These are phyloP conservation scores for Lepidocyrtoides sp. DNA, from an alignment of 2,888 invertebrate species.

Conservation along the genomic window DNA sequence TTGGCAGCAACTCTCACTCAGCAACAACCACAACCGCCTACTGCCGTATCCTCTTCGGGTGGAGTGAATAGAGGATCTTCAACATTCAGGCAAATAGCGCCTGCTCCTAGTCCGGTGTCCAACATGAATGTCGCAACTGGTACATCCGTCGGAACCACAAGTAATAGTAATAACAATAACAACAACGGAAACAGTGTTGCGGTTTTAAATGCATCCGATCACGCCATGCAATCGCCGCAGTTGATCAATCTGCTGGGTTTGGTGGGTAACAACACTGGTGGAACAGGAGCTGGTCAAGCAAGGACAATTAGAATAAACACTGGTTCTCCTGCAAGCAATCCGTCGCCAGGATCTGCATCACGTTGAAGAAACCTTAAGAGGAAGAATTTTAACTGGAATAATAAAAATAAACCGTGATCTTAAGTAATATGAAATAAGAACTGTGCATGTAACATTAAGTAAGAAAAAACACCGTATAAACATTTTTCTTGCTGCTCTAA, in stretches of 20 bases:
- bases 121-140: constrained; percentile 22
- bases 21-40: constrained; percentile 60
- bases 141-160: constrained; percentile 51
- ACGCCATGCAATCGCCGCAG: constrained; percentile 77
- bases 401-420: constrained; percentile 49
- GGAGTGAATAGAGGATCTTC: constrained; percentile 64
- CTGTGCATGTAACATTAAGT: neutral
- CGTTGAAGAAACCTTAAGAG: constrained; percentile 33
- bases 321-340: constrained; percentile 64
- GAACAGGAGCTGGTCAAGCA: constrained; percentile 64
- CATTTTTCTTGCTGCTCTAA: constrained; percentile 2
- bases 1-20: constrained; percentile 82
- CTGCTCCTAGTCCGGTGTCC: constrained; percentile 80
- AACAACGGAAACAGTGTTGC: constrained; percentile 45
- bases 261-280: constrained; percentile 67
- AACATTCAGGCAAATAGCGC: constrained; percentile 84
- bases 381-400: neutral
- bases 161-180: no score
- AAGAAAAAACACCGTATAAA: neutral
- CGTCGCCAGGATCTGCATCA: constrained; percentile 64
- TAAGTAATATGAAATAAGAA: neutral
- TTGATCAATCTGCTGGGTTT: constrained; percentile 82
- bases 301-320: constrained; percentile 81
- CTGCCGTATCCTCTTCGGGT: neutral
- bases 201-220: constrained; percentile 59